A percentile compares a stretch with the other conserved stretches of the same genome.
Evolutionary conservation across 2,888 invertebrate genomes (phyloP).

Genomic region (Dolichopus griseipennis): DNA sequence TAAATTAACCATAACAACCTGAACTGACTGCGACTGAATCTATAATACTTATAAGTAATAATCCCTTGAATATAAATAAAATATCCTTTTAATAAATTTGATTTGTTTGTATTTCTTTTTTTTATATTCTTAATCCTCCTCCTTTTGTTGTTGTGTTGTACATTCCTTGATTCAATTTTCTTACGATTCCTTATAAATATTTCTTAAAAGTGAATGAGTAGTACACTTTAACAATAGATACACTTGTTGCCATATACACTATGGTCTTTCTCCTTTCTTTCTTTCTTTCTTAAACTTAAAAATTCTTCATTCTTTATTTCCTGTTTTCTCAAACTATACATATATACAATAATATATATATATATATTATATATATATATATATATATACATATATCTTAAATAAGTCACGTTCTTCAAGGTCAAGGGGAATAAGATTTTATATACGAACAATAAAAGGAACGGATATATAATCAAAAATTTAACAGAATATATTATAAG

Average conservation of each 20-base stretch:
- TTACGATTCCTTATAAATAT: not conserved
- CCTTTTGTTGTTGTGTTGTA: not conserved
- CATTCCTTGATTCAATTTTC: not conserved
- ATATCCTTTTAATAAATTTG: not conserved
- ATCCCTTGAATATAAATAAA: not conserved
- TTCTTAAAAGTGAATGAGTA: too few relatives aligned
- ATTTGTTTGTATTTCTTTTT: not conserved
- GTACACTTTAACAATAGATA: not conserved
- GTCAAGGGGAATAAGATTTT: conserved; percentile 4
- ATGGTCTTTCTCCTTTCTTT: too few relatives aligned
- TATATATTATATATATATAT: not conserved
- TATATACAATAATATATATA: not conserved
- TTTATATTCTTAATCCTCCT: not conserved
- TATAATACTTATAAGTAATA: too few relatives aligned
- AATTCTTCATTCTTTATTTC: not conserved
- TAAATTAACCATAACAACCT: conserved; percentile 6
- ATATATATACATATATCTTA: not conserved
- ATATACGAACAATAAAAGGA: not conserved
- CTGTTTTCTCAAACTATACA: too few relatives aligned
- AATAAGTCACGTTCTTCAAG: conserved; percentile 1
- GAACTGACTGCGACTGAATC: not conserved
- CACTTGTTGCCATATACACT: not conserved
- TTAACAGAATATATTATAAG: too few relatives aligned
- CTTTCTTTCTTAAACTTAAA: not conserved
- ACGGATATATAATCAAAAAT: too few relatives aligned